These are phyloP conservation scores for Callaeas wilsoni DNA, from an alignment of 2,113 vertebrate species.

Conservation along the genomic window DNA sequence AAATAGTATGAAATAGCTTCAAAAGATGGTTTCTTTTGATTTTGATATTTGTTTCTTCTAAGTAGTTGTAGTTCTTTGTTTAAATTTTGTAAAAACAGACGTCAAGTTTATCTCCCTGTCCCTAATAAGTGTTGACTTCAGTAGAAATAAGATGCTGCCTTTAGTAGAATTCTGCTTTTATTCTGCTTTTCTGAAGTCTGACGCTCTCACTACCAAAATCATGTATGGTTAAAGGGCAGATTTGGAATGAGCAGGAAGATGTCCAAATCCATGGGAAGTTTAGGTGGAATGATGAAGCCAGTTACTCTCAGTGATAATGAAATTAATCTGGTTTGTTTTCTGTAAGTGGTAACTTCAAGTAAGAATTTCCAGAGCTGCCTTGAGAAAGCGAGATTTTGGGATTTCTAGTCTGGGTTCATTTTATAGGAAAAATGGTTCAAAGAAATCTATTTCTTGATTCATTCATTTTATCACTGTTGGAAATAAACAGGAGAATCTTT, in stretches of 20 bases:
- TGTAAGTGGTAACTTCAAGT: neutral
- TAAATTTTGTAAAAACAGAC: neutral
- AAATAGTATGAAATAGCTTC: neutral
- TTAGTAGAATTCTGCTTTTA: neutral
- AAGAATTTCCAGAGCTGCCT: neutral
- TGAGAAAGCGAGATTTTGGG: neutral
- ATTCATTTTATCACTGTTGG: neutral
- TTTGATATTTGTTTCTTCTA: neutral
- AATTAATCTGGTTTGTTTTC: neutral
- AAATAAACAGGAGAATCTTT: neutral
- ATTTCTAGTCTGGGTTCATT: neutral
- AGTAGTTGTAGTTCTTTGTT: neutral
- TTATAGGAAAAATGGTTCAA: neutral
- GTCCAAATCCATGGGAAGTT: neutral
- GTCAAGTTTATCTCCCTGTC: neutral
- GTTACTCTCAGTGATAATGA: neutral
- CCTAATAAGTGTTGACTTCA: neutral
- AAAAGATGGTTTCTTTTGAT: neutral
- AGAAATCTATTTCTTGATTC: neutral
- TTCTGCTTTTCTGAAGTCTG: neutral
- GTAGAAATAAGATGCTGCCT: neutral
- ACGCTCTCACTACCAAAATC: neutral
- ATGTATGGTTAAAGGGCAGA: neutral
- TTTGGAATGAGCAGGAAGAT: neutral
- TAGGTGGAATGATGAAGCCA: neutral